These are phyloP conservation scores for Panzeria rudis DNA, from an alignment of 2,888 invertebrate genomes.

Conservation along the genomic window DNA sequence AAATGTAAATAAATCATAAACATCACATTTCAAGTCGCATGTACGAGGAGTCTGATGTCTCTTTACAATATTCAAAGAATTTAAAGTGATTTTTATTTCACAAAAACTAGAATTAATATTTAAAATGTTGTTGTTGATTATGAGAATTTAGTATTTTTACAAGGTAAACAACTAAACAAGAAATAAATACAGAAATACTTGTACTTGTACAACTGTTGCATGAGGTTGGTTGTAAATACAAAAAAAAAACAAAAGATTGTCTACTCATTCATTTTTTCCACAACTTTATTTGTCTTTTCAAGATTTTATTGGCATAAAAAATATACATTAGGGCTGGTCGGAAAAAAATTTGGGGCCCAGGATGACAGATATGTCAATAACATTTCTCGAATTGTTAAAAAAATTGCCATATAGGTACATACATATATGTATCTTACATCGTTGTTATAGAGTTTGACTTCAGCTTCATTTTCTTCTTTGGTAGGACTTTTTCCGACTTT, in stretches of 20 bases:
- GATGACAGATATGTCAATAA: background rate
- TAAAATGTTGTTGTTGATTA: constrained; percentile 36
- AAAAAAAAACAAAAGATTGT: constrained; percentile 9
- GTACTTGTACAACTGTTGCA: constrained; percentile 17
- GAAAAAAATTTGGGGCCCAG: background rate
- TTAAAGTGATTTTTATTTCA: constrained; percentile 41
- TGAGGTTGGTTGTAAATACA: background rate
- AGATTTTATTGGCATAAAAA: constrained; percentile 27
- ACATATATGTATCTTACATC: no score
- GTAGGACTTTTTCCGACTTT: no score
- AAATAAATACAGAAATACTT: constrained; percentile 33
- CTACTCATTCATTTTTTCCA: background rate
- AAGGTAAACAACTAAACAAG: constrained; percentile 63
- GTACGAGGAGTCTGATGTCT: constrained; percentile 14
- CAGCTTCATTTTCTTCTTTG: no score
- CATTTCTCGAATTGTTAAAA: no score
- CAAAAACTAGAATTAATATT: constrained; percentile 54
- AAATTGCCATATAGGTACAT: no score
- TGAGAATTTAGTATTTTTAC: constrained; percentile 58
- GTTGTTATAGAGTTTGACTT: no score
- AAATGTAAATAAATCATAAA: constrained; percentile 62
- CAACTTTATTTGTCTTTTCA: constrained; percentile 22
- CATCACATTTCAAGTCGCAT: constrained; percentile 31
- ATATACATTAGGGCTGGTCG: background rate
- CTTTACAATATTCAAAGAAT: constrained; percentile 45